These are phyloP conservation scores for Gyrodactylus salaris DNA, from an alignment of 1,140 invertebrate genomes.

Conservation along the genomic window DNA sequence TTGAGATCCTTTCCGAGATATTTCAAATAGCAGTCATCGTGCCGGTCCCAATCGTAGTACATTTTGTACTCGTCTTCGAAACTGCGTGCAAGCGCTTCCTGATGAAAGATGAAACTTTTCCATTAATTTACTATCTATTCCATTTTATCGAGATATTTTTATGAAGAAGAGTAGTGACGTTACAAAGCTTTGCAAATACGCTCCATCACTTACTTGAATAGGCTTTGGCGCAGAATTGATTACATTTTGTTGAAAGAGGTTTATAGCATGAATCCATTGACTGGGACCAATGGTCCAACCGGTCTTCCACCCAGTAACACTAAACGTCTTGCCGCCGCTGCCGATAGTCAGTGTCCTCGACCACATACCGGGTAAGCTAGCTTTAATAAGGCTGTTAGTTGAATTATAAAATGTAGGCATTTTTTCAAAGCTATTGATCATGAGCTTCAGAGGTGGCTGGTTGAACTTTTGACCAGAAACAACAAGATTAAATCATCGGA, in stretches of 20 bases:
- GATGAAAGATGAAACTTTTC: slow-evolving; percentile 4
- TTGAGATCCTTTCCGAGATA: slow-evolving; percentile 38
- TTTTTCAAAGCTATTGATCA: not conserved
- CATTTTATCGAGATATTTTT: not conserved
- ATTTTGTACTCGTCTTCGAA: slow-evolving; percentile 48
- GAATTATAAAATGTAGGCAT: not conserved
- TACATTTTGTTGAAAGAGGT: slow-evolving; percentile 63
- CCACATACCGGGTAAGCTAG: slow-evolving; percentile 79
- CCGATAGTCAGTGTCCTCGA: slow-evolving; percentile 81
- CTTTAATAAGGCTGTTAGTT: slow-evolving; percentile 15
- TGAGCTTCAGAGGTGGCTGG: no score
- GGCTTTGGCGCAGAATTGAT: slow-evolving; percentile 62
- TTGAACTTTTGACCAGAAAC: no score
- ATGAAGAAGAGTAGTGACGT: not conserved
- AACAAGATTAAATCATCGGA: no score
- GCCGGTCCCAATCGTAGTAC: slow-evolving; percentile 21
- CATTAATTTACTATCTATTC: not conserved
- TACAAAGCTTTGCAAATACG: not conserved
- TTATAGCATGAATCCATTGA: slow-evolving; percentile 22
- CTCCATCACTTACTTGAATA: slow-evolving; percentile 19
- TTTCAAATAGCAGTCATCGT: slow-evolving; percentile 43
- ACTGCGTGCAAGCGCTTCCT: slow-evolving; percentile 58
- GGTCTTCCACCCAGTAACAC: slow-evolving; percentile 46
- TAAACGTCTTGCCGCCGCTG: slow-evolving; percentile 84
- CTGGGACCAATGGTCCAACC: slow-evolving; percentile 52